Percentiles rank a stretch among this genome's conserved stretches.
These are phyloP conservation scores for Eudasyphora cyanicolor DNA, from an alignment of 2,888 invertebrate species.

Conservation along the genomic window DNA sequence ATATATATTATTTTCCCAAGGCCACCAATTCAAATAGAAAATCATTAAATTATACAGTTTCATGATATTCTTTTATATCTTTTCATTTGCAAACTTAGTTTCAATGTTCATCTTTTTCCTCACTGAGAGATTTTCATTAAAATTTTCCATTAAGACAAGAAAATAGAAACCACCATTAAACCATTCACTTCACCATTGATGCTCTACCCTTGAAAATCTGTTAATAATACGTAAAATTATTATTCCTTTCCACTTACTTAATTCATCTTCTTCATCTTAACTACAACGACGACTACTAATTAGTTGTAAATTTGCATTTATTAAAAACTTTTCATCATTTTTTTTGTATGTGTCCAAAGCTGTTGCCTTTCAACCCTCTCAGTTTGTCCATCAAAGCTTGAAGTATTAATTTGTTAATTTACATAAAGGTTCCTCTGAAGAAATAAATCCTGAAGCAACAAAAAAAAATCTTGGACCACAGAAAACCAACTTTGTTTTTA, in stretches of 20 bases:
- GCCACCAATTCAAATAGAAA: too few relatives aligned
- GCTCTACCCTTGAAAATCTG: not conserved
- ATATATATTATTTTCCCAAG: too few relatives aligned
- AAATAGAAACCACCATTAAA: not conserved
- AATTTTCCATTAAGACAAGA: too few relatives aligned
- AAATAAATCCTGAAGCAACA: not conserved
- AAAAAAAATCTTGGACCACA: conserved; percentile 18
- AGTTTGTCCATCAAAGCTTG: conserved; percentile 28
- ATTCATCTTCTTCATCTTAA: not conserved
- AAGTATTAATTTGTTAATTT: conserved; percentile 64
- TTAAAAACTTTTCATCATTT: conserved; percentile 58
- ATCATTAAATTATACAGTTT: too few relatives aligned
- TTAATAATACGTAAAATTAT: not conserved
- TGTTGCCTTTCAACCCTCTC: too few relatives aligned
- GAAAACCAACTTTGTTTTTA: conserved; percentile 13
- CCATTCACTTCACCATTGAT: too few relatives aligned
- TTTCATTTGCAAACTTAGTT: too few relatives aligned
- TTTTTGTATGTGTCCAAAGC: too few relatives aligned
- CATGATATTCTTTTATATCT: too few relatives aligned
- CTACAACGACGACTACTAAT: too few relatives aligned
- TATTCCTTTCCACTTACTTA: not conserved
- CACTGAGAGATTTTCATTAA: too few relatives aligned
- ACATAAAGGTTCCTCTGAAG: conserved; percentile 51
- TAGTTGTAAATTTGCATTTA: conserved; percentile 61
- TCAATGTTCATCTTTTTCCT: too few relatives aligned